Percentiles rank a stretch among this genome's conserved stretches.
Evolutionary conservation across 2,113 vertebrate species (phyloP).

Genomic region (Centropus unirufus): DNA sequence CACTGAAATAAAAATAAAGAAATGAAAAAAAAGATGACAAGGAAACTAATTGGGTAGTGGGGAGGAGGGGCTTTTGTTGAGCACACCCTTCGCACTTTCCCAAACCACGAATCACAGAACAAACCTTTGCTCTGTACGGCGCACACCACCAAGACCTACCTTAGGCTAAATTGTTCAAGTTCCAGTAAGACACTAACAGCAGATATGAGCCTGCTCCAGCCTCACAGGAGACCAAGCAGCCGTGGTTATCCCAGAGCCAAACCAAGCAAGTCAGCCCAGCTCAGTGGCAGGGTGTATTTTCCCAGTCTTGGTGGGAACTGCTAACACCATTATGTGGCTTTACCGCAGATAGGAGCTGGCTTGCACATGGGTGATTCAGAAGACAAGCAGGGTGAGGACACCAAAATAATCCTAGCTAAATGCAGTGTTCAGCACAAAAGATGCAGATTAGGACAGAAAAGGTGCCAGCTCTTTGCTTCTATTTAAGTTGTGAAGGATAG

Average conservation of each 20-base stretch:
- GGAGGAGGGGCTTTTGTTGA: neutral
- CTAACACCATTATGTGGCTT: neutral
- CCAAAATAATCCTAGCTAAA: constrained; percentile 14
- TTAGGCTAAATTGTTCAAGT: neutral
- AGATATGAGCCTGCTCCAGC: neutral
- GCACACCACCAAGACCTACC: neutral
- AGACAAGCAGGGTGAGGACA: constrained; percentile 36
- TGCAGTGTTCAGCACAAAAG: constrained; percentile 21
- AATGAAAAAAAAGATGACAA: rapidly evolving
- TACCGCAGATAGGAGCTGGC: neutral
- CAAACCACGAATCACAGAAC: neutral
- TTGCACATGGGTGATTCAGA: constrained; percentile 18
- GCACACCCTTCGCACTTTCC: neutral
- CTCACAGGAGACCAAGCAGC: neutral
- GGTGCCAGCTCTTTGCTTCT: neutral
- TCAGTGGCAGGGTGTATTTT: constrained; percentile 36
- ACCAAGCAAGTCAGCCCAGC: neutral
- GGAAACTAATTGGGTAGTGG: neutral
- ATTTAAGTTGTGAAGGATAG: neutral
- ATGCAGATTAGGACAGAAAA: constrained; percentile 4
- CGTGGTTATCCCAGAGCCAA: neutral
- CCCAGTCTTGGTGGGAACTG: constrained; percentile 2
- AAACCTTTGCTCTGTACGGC: constrained; percentile 6
- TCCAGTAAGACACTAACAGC: constrained; percentile 25
- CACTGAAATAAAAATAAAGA: neutral